Conservation (phyloP, 2,888 invertebrate species). For the Heliothis peltigera region DNA sequence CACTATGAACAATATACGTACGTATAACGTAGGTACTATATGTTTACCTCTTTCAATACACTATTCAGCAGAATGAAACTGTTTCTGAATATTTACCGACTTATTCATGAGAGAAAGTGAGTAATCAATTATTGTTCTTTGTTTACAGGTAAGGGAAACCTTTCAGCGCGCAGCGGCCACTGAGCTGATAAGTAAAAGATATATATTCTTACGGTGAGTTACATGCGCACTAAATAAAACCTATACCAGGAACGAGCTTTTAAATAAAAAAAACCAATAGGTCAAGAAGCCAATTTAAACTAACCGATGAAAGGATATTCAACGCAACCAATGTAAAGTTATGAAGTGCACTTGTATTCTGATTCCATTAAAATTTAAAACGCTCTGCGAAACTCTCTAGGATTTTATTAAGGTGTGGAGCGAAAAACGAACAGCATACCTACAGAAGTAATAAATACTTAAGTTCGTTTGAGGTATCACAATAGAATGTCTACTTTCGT, state of each 20-base stretch:
- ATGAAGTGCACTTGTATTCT: not conserved
- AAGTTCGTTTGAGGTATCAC: constrained; percentile 21
- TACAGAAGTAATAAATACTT: constrained; percentile 20
- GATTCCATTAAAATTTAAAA: not conserved
- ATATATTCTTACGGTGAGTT: constrained; percentile 59
- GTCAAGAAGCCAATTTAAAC: constrained; percentile 38
- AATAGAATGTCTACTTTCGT: constrained; percentile 39
- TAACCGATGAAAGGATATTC: constrained; percentile 26
- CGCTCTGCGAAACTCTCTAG: not conserved
- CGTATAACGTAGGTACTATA: too few species aligned
- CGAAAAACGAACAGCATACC: constrained; percentile 7
- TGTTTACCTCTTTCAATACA: constrained; percentile 17
- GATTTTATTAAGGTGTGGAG: constrained; percentile 20
- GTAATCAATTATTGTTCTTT: constrained; percentile 73
- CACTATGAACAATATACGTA: constrained; percentile 28
- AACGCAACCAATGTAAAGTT: constrained; percentile 11
- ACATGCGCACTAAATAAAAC: constrained; percentile 11
- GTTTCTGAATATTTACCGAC: constrained; percentile 41
- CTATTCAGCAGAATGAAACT: constrained; percentile 24
- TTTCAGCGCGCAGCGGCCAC: constrained; percentile 45
- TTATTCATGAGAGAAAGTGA: constrained; percentile 66
- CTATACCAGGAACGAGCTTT: constrained; percentile 2
- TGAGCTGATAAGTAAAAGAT: constrained; percentile 70
- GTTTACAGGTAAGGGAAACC: constrained; percentile 79
- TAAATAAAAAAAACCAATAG: constrained; percentile 18